Percentiles rank a stretch among this genome's conserved stretches.
phyloP scores from a whole-genome alignment of 2,888 invertebrate species.

The Geophilus truncorum region DNA sequence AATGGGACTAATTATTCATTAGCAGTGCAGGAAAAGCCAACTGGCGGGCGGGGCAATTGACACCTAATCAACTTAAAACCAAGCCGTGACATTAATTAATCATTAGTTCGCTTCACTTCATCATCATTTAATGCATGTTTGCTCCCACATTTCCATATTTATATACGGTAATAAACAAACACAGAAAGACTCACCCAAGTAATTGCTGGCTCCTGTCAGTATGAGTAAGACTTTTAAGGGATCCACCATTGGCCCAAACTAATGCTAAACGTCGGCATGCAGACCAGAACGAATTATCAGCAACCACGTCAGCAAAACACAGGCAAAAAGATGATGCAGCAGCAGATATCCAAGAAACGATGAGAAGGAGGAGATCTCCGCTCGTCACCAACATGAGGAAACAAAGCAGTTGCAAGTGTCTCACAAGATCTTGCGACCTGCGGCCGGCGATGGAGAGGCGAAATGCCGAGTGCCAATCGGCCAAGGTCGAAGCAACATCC shows the following conservation, averaged over 20 bases:
- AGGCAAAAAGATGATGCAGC: neutral
- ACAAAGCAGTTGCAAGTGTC: constrained; percentile 17
- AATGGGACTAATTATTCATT: neutral
- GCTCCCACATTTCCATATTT: neutral
- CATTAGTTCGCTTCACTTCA: neutral
- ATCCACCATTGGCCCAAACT: constrained; percentile 38
- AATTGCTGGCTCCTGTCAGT: constrained; percentile 38
- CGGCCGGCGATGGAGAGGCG: neutral
- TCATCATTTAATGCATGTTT: neutral
- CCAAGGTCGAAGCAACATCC: constrained; percentile 12
- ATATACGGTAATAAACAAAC: neutral
- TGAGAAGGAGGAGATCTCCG: neutral
- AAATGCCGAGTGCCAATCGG: constrained; percentile 16
- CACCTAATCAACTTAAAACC: neutral
- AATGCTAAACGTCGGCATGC: constrained; percentile 7
- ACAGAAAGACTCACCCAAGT: constrained; percentile 36
- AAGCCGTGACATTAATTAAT: neutral
- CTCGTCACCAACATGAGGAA: neutral
- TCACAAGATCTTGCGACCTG: neutral
- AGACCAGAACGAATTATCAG: neutral
- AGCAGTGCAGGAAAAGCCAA: neutral
- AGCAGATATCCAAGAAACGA: neutral
- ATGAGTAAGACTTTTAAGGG: constrained; percentile 38
- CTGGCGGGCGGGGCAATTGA: neutral
- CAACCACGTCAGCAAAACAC: constrained; percentile 18